Percentiles rank a stretch among this genome's conserved stretches.
phyloP scores from a whole-genome alignment of 2,888 invertebrate species.

The Leucophora obtusa region DNA sequence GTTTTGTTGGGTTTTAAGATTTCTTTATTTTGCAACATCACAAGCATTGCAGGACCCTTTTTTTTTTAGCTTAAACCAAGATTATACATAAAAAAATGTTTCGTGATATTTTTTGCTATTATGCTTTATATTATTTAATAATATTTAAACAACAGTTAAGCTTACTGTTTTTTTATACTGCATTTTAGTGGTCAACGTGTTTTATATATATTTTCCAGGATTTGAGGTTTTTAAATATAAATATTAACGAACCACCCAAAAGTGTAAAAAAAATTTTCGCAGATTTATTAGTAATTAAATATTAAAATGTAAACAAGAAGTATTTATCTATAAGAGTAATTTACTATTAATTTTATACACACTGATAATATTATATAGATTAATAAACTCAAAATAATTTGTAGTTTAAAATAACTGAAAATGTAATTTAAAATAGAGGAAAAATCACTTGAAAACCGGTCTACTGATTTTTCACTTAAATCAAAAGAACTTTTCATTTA shows the following conservation, averaged over 20 bases:
- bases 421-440: too few species aligned
- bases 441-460: too few species aligned
- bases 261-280: too few species aligned
- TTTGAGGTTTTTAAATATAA: conserved; percentile 28
- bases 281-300: too few species aligned
- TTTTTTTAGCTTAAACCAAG: conserved; percentile 14
- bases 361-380: too few species aligned
- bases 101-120: not conserved
- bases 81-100: conserved; percentile 15
- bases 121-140: not conserved
- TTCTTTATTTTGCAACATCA: not conserved
- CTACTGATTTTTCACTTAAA: too few species aligned
- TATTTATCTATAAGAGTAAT: too few species aligned
- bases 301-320: too few species aligned
- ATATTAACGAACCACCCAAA: not conserved
- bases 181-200: conserved; percentile 42
- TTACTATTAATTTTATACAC: too few species aligned
- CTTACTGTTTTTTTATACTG: conserved; percentile 3
- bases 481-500: too few species aligned
- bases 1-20: conserved; percentile 1
- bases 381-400: too few species aligned
- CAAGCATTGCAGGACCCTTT: not conserved
- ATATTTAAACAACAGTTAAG: not conserved
- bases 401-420: too few species aligned
- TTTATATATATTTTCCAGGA: conserved; percentile 44